Evolutionary conservation across 2,888 invertebrate genomes (phyloP), one percentile per base, ranked within the genome.

Genomic region (Drosophila tripunctata): DNA sequence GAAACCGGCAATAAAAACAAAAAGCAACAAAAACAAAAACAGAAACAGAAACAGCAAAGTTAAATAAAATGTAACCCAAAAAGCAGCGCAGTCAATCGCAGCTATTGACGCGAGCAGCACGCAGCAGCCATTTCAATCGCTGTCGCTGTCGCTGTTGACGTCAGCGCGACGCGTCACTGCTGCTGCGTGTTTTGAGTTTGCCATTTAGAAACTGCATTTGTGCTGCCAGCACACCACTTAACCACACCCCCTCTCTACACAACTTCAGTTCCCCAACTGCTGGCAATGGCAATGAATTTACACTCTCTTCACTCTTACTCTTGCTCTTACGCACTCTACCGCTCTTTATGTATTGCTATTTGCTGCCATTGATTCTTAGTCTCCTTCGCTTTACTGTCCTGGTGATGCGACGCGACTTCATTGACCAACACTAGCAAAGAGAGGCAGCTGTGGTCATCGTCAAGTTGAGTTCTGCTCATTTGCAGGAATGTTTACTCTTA

Each of bases 171-270:
- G 10, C n/a, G 27, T 27, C 27, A 17, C 24, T 36, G 14, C 19
- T 27, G 50, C 44, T 51, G 57, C 51, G 61, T 65, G 61, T 52
- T 62, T 58, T 58, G 40, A 60, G 70, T 56, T 78, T 74, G 75
- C 63, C 65, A 69, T 74, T 75, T 78, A 60, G 64, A 74, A 74
- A 78, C 51, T 74, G 75, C 75, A 75, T 74, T 75, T 75, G 55
- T 62, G n/a, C 10, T n/a, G 14, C 15, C 2, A 17, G 17, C 2
- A 14, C 24, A n/a, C 19, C 10, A 57, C n/a, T n/a, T n/a, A n/a
- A n/a, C n/a, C n/a, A n/a, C n/a, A n/a, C n/a, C n/a, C n/a, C n/a
- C n/a, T n/a, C n/a, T n/a, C n/a, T n/a, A n/a, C n/a, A n/a, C n/a
- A n/a, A n/a, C n/a, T n/a, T n/a, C n/a, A n/a, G n/a, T n/a, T n/a